phyloP scores from a whole-genome alignment of 1,140 invertebrate species.

The Drosophila eugracilis region DNA sequence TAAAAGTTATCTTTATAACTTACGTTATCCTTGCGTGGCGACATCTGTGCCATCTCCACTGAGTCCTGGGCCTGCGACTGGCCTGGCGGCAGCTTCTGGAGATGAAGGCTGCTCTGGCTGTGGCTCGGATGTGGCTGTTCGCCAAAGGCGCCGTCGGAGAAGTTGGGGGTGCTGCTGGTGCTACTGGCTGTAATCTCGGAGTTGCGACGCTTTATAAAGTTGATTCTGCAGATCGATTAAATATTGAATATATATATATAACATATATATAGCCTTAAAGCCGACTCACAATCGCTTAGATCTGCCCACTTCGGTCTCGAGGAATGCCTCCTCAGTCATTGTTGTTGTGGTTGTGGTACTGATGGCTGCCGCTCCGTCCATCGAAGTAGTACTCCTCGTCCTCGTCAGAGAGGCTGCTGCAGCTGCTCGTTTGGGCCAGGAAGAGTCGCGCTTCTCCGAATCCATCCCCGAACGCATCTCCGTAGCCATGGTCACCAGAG shows the following conservation, averaged over 20 bases:
- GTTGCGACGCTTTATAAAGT: slow-evolving; percentile 85
- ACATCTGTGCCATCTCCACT: slow-evolving; percentile 81
- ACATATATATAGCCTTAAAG: too few relatives aligned
- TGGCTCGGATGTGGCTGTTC: slow-evolving; percentile 62
- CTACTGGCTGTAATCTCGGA: slow-evolving; percentile 78
- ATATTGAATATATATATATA: background rate
- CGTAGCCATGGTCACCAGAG: slow-evolving; percentile 36
- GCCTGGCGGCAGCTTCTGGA: slow-evolving; percentile 24
- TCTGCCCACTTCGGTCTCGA: slow-evolving; percentile 74
- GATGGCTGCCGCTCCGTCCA: slow-evolving; percentile 66
- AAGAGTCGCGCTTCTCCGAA: slow-evolving; percentile 63
- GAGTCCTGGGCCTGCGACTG: slow-evolving; percentile 53
- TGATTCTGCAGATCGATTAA: slow-evolving; percentile 76
- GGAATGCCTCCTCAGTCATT: slow-evolving; percentile 71
- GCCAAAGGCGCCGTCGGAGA: slow-evolving; percentile 71
- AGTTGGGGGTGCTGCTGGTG: slow-evolving; percentile 82
- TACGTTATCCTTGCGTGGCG: slow-evolving; percentile 86
- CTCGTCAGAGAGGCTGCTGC: slow-evolving; percentile 78
- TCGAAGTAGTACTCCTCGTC: slow-evolving; percentile 83
- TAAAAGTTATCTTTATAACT: background rate
- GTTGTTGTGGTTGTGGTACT: slow-evolving; percentile 54
- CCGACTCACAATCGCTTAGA: slow-evolving; percentile 80
- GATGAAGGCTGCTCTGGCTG: slow-evolving; percentile 66
- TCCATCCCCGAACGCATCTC: slow-evolving; percentile 19
- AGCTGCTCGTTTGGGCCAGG: slow-evolving; percentile 69